These are phyloP conservation scores for Pilophorus perplexus DNA, from an alignment of 2,888 invertebrate genomes.

Conservation along the genomic window DNA sequence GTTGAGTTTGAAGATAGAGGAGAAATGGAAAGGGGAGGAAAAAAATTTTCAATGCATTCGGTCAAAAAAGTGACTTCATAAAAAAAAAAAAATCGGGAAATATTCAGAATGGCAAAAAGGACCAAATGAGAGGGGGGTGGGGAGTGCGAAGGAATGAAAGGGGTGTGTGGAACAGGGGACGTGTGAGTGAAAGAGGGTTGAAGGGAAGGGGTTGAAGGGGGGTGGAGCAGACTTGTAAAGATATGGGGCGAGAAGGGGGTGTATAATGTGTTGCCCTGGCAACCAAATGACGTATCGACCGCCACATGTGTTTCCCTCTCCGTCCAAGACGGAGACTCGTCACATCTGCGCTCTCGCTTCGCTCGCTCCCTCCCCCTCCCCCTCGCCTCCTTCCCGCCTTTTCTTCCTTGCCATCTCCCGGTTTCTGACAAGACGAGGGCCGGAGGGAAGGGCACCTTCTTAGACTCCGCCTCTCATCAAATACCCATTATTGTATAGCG, in stretches of 20 bases:
- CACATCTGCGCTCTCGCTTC: constrained; percentile 11
- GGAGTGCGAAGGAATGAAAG: background rate
- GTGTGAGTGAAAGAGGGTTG: background rate
- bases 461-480: constrained; percentile 44
- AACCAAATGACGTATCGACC: constrained; percentile 48
- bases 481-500: constrained; percentile 39
- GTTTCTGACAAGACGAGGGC: background rate
- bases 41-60: background rate
- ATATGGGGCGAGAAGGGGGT: constrained; percentile 43
- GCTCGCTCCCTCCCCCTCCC: constrained; percentile 20
- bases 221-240: constrained; percentile 38
- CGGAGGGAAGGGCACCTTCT: constrained; percentile 22
- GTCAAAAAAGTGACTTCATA: background rate
- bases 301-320: constrained; percentile 41
- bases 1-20: too few species aligned
- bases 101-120: background rate
- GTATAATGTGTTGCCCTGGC: constrained; percentile 47
- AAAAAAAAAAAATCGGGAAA: background rate
- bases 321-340: constrained; percentile 5
- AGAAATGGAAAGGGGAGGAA: too few species aligned
- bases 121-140: background rate
- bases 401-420: background rate
- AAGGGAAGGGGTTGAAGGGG: background rate
- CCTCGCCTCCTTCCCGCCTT: background rate
- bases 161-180: background rate